These are phyloP conservation scores for Ochotona curzoniae DNA, from an alignment of 2,113 vertebrate species.

Conservation along the genomic window DNA sequence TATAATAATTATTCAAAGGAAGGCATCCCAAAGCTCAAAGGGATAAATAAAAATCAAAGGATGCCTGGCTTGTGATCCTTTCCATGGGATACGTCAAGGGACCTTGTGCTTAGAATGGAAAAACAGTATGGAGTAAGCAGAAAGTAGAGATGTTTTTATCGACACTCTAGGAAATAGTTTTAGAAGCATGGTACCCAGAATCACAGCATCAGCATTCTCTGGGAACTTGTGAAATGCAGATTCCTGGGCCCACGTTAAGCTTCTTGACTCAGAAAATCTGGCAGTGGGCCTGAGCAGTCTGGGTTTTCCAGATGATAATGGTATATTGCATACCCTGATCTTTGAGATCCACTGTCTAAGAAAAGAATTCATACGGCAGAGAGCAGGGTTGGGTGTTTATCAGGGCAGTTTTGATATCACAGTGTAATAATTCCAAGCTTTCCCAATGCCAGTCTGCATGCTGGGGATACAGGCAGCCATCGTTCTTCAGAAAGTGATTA, in stretches of 20 bases:
- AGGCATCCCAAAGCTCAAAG: neutral
- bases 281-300: neutral
- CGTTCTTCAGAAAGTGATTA: neutral
- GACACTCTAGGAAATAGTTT: neutral
- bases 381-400: neutral
- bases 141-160: neutral
- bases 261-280: neutral
- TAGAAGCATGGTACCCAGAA: neutral
- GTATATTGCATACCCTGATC: too few species aligned
- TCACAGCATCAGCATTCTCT: neutral
- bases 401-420: neutral
- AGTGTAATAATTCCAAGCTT: neutral
- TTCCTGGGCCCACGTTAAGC: neutral
- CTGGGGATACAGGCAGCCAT: neutral
- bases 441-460: neutral
- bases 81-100: neutral
- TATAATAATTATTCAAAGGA: neutral
- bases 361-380: neutral
- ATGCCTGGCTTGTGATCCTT: neutral
- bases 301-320: neutral
- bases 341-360: neutral
- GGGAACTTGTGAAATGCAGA: neutral
- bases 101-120: neutral
- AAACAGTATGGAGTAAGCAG: neutral
- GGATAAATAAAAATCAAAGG: neutral